Evolutionary conservation across 1,140 invertebrate genomes (phyloP).

Genomic region (Scaptomyza montana): DNA sequence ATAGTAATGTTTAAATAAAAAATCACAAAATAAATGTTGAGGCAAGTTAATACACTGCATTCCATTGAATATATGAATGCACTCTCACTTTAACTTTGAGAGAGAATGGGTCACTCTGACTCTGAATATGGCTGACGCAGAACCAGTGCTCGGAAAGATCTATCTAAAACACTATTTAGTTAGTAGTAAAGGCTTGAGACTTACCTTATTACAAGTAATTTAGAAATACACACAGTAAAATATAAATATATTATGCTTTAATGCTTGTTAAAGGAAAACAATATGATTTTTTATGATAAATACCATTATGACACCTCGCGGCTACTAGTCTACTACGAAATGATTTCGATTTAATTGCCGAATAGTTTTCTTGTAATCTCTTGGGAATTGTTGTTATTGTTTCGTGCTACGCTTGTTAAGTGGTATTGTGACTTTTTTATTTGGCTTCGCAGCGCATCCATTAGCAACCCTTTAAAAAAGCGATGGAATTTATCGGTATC

Average conservation of each 20-base stretch:
- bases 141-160: no score
- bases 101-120: no score
- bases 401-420: slow-evolving; percentile 50
- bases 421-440: slow-evolving; percentile 52
- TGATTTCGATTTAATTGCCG: background rate
- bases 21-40: no score
- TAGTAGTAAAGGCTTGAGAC: background rate
- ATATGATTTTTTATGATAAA: background rate
- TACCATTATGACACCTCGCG: slow-evolving; percentile 1
- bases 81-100: no score
- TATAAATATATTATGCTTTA: no score
- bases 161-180: no score
- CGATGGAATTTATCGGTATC: slow-evolving; percentile 40
- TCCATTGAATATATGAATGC: no score
- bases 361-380: slow-evolving; percentile 23
- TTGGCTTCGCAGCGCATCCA: slow-evolving; percentile 31
- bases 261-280: background rate
- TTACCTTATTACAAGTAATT: background rate
- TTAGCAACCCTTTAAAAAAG: slow-evolving; percentile 76
- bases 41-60: no score
- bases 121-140: no score
- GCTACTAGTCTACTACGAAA: background rate
- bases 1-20: no score
- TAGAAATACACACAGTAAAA: background rate
- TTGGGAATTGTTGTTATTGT: slow-evolving; percentile 26